phyloP scores from a whole-genome alignment of 2,888 invertebrate genomes.

The Leptura quadrifasciata region DNA sequence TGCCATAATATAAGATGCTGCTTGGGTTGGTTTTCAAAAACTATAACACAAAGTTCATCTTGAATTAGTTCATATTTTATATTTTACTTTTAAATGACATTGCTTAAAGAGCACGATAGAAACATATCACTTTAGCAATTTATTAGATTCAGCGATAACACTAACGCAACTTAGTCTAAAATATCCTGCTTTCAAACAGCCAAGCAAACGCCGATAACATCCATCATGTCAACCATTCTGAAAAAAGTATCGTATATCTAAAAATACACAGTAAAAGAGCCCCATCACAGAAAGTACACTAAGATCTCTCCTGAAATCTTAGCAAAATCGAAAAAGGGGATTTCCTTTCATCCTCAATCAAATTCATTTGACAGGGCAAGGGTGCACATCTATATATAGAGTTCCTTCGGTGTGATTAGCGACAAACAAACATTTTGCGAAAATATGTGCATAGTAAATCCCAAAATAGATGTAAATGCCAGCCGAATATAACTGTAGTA shows the following conservation, averaged over 20 bases:
- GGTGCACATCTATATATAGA: slow-evolving; percentile 22
- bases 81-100: no score
- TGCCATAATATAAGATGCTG: no score
- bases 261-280: not conserved
- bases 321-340: not conserved
- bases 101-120: no score
- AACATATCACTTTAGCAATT: no score
- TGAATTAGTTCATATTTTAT: no score
- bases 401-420: slow-evolving; percentile 6
- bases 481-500: not conserved
- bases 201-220: not conserved
- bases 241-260: not conserved
- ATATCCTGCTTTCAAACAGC: not conserved
- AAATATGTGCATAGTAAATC: not conserved
- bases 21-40: no score
- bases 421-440: not conserved
- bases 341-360: slow-evolving; percentile 15
- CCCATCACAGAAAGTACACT: not conserved
- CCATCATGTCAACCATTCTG: not conserved
- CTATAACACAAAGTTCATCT: no score
- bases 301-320: not conserved
- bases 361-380: slow-evolving; percentile 12
- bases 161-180: not conserved
- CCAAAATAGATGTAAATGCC: not conserved
- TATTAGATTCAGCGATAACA: no score